Evolutionary conservation across 2,888 invertebrate species (phyloP).

Genomic region (Vandiemenella viatica): DNA sequence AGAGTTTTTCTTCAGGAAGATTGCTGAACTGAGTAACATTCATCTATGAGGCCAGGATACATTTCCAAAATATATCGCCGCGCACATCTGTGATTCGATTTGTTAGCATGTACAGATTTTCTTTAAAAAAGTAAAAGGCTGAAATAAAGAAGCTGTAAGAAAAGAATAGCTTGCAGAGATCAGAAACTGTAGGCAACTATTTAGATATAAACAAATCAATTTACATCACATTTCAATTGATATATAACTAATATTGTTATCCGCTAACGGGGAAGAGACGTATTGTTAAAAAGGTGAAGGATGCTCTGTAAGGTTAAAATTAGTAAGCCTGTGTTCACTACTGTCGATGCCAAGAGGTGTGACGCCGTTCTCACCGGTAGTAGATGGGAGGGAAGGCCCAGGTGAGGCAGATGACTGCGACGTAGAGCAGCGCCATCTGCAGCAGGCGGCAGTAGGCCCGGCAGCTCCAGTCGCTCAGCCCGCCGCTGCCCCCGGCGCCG

Average conservation of each 20-base stretch:
- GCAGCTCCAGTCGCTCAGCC: conserved; percentile 16
- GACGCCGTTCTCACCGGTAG: conserved; percentile 26
- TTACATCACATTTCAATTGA: neutral
- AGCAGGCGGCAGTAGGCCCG: conserved; percentile 21
- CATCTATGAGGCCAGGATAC: too few relatives aligned
- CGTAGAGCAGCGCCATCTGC: conserved; percentile 23
- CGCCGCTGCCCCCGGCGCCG: conserved; percentile 1
- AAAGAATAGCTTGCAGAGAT: too few relatives aligned
- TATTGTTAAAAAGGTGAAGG: neutral
- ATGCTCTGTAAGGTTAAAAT: neutral
- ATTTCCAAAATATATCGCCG: too few relatives aligned
- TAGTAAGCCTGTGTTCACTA: neutral
- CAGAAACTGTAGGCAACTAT: neutral
- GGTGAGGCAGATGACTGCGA: conserved; percentile 22
- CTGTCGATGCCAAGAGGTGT: neutral
- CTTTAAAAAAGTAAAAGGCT: too few relatives aligned
- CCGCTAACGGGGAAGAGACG: neutral
- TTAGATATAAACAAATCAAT: neutral
- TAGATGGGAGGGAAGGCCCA: conserved; percentile 24
- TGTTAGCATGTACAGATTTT: too few relatives aligned
- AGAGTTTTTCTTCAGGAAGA: too few relatives aligned
- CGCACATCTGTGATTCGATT: too few relatives aligned
- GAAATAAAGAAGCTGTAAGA: too few relatives aligned
- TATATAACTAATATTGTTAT: neutral
- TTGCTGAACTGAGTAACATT: too few relatives aligned